Evolutionary conservation across 2,797 vertebrate genomes (phyloP), one percentile per base, ranked within the genome.

Genomic region (Avahi laniger): DNA sequence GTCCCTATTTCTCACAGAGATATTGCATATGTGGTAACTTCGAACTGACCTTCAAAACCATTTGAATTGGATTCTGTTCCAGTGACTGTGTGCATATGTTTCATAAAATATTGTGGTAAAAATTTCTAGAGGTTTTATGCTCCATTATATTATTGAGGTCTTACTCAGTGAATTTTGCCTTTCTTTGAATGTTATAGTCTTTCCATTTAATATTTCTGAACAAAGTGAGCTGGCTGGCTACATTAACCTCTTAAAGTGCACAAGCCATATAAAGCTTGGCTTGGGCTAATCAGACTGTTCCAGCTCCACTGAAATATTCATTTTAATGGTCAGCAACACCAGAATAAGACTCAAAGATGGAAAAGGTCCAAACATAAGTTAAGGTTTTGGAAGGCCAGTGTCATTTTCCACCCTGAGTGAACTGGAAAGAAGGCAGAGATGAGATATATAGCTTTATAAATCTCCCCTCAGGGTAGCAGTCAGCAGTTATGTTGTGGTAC

Each of bases 181-280:
- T 94, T 83, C 91, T 98, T 97, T 97, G 89, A 96, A 83, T 97
- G 52, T 97, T 92, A 88, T 15, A 94, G 75, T 69, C 76, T 97
- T 97, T 97, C 84, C 89, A 92, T 91, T 96, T 97, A 96, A 92
- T 96, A 80, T 86, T 92, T 84, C 57, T 93, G 87, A 98, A 95
- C 95, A 96, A 96, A 97, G 94, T 67, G 54, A 97, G 54, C 85
- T 89, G 87, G 87, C 89, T 80, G 82, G 89, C 89, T 89, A 92
- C 94, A 89, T 97, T 96, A 95, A 96, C 96, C 97, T 97, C 96
- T 96, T 97, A 96, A 97, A 98, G 90, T 82, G 12, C 84, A 52
- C n/a, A 63, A 93, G 67, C 69, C 92, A 75, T 96, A 91, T 96
- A 95, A 97, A 97, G 69, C 30, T 95, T 96, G 96, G 93, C 93